Evolutionary conservation across 1,140 invertebrate genomes (phyloP).

Genomic region (Pinna nobilis): DNA sequence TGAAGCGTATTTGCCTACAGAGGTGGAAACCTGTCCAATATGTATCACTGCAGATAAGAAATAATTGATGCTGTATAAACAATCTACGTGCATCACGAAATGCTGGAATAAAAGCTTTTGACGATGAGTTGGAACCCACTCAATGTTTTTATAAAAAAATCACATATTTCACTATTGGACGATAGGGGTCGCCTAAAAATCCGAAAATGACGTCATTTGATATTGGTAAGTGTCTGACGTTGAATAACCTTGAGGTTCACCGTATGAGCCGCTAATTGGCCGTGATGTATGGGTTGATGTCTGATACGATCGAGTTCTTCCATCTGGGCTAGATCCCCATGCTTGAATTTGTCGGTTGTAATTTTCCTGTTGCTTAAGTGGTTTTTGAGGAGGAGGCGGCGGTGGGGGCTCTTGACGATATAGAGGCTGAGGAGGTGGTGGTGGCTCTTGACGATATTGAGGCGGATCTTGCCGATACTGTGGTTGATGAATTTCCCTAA

Average conservation of each 20-base stretch:
- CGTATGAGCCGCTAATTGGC: neutral
- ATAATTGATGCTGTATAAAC: too few relatives aligned
- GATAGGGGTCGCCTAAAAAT: neutral
- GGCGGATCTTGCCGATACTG: constrained; percentile 5
- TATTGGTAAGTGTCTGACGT: constrained; percentile 10
- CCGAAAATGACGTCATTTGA: constrained; percentile 14
- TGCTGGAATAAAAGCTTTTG: too few relatives aligned
- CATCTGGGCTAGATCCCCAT: constrained; percentile 18
- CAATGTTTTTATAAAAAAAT: too few relatives aligned
- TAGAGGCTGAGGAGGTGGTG: constrained; percentile 5
- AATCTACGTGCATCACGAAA: too few relatives aligned
- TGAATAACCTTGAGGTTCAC: constrained; percentile 6
- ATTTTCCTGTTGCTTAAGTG: constrained; percentile 26
- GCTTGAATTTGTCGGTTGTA: constrained; percentile 31
- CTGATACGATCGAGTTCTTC: neutral
- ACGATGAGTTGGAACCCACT: too few relatives aligned
- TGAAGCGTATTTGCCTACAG: too few relatives aligned
- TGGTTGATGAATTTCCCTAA: constrained; percentile 1
- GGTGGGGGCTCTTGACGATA: constrained; percentile 29
- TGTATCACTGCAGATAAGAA: too few relatives aligned
- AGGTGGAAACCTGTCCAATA: too few relatives aligned
- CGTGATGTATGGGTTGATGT: neutral
- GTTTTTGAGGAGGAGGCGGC: constrained; percentile 25
- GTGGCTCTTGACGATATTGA: neutral
- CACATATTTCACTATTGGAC: neutral